Base-by-base conservation (phyloP, 2,888 invertebrate genomes). In the Zhuqinia jingwanae region DNA sequence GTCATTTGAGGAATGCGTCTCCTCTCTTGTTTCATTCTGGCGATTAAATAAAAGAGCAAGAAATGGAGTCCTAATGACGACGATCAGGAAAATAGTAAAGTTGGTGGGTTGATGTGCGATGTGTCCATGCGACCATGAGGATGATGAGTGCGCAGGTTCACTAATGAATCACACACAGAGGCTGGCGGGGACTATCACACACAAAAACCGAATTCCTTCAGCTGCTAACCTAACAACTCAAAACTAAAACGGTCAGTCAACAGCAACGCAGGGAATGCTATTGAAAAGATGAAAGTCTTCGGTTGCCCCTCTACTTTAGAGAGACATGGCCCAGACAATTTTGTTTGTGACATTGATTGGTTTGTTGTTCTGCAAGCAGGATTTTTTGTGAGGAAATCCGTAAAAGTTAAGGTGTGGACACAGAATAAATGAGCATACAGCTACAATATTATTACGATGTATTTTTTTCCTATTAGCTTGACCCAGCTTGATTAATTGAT, bases 401-500 rank as follows among this genome's bases (percentile, higher is more conserved):
- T 78, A 73, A 70, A 79, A 76, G 50, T 15, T 56, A 79, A 36
- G 79, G 85, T 68, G 78, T 79, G 79, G 78, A 78, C 68, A n/a
- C 42, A 30, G 56, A 42, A 8, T 36, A 36, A 63, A 76, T 78
- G 63, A 78, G 79, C 47, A n/a, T n/a, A n/a, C n/a, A n/a, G n/a
- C n/a, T n/a, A n/a, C n/a, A n/a, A n/a, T n/a, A n/a, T n/a, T n/a
- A n/a, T n/a, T n/a, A n/a, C n/a, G n/a, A n/a, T n/a, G n/a, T n/a
- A n/a, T n/a, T n/a, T 27, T 79, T 79, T 47, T 47, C 13, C 50
- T 79, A 79, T 79, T 58, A 68, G 50, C 36, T 30, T 60, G 50
- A 22, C 68, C 27, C 70, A 63, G 13, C 85, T 73, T 79, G 85
- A 85, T 85, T 85, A 85, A 85, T 85, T 79, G 85, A 70, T 75